Base-by-base conservation (phyloP, 2,888 invertebrate species). In the Macrostomum cliftonense region DNA sequence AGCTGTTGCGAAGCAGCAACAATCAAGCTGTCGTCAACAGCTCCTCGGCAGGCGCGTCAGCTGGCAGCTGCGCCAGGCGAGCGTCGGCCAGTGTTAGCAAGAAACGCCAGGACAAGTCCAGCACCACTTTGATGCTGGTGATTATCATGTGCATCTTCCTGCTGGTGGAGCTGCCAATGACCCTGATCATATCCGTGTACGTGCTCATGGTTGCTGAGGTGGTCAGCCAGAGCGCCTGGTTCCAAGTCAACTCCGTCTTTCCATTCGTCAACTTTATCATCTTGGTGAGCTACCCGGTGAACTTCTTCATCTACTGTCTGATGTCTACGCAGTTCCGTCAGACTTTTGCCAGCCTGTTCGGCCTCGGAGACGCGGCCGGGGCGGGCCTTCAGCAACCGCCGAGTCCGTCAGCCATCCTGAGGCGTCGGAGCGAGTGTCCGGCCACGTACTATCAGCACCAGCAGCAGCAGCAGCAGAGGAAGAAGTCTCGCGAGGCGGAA, bases 241-340 rank as follows among this genome's bases (percentile, higher is more conserved):
- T 46, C 2, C 53, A 57, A 7, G 55, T 60, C 11, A 58, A 59
- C 44, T 52, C 54, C 5, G 57, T 60, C 9, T 57, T 65, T 47
- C 58, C 61, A 4, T 56, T 61, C 39, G 78, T 39, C n/a, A 89
- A 89, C 73, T 86, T 89, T 72, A 81, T 85, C 66, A 83, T 91
- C 52, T 81, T 87, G 51, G 77, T 86, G 39, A 84, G 84, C 43
- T 88, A 88, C 70, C 87, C 87, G 12, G 81, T 88, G 51, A 88
- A 89, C 68, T 89, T 91, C 63, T 88, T 86, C 52, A 87, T 89
- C 56, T 91, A 91, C 64, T 89, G 88, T 67, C 87, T 87, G 19
- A 93, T 91, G 91, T 86, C 85, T 37, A 75, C 85, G 36, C 86
- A 85, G 67, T 91, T 91, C 69, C 76, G 91, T n/a, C 86, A 88